A percentile compares a stretch with the other conserved stretches of the same genome.
These are phyloP conservation scores for Cyprinodon brontotheroides DNA, from an alignment of 2,113 vertebrate species.

Conservation along the genomic window DNA sequence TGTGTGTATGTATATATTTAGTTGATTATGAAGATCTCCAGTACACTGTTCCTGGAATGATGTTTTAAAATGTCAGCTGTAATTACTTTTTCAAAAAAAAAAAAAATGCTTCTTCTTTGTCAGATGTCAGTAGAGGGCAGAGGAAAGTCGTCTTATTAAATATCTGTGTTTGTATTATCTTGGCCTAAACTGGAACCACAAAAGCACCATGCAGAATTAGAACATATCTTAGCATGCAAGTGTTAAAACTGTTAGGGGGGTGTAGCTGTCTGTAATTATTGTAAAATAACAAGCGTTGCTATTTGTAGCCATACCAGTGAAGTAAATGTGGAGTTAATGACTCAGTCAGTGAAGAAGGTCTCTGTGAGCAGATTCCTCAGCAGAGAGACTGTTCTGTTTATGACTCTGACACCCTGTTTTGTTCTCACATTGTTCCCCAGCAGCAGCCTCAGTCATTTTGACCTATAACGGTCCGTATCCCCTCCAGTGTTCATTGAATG, in stretches of 20 bases:
- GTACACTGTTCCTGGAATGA: no score
- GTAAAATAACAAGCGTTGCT: not conserved
- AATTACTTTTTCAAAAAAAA: no score
- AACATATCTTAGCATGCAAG: not conserved
- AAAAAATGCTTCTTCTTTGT: not conserved
- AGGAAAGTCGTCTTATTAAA: not conserved
- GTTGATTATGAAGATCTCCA: no score
- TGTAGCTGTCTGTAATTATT: not conserved
- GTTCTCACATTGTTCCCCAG: not conserved
- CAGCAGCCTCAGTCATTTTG: constrained; percentile 15
- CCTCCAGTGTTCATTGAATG: constrained; percentile 20
- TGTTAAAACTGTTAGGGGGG: not conserved
- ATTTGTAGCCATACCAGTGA: not conserved
- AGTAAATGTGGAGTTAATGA: not conserved
- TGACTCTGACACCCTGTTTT: not conserved
- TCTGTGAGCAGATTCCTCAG: not conserved
- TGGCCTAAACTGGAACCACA: not conserved
- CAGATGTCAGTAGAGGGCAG: not conserved
- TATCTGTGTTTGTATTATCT: not conserved
- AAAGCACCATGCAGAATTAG: not conserved
- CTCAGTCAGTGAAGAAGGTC: not conserved
- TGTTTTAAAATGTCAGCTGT: not conserved
- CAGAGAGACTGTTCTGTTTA: not conserved
- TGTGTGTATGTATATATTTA: no score
- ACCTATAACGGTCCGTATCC: constrained; percentile 16